phyloP scores from a whole-genome alignment of 2,797 vertebrate genomes.

The Sylvia borin region DNA sequence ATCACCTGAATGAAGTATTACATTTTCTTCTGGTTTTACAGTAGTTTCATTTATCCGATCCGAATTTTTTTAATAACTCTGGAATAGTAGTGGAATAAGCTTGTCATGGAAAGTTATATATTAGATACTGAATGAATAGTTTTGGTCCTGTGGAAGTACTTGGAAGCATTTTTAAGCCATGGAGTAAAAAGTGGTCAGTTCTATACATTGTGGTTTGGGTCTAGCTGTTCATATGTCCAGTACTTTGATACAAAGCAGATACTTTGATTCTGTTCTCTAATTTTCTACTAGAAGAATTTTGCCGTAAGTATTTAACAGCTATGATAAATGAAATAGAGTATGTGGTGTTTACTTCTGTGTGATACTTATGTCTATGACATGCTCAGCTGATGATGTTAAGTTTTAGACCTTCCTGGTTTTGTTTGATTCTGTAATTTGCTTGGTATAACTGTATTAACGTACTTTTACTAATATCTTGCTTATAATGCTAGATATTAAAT shows the following conservation, averaged over 20 bases:
- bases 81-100: background rate
- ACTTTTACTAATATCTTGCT: background rate
- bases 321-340: background rate
- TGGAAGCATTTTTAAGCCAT: background rate
- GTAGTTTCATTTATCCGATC: background rate
- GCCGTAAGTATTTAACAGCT: background rate
- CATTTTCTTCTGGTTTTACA: background rate
- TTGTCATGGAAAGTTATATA: background rate
- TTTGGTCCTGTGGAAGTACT: background rate
- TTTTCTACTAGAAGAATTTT: background rate
- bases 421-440: background rate
- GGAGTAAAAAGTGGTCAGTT: background rate
- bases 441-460: background rate
- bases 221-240: background rate
- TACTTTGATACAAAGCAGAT: background rate
- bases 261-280: background rate
- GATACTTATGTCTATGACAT: background rate
- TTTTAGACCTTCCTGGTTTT: background rate
- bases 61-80: background rate
- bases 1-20: background rate
- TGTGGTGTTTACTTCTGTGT: background rate
- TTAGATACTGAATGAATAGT: background rate
- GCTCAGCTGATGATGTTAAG: background rate
- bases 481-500: conserved; percentile 23
- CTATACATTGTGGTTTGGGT: background rate